Evolutionary conservation across 2,113 vertebrate species (phyloP).

Genomic region (Oxygymnocypris stewartii): DNA sequence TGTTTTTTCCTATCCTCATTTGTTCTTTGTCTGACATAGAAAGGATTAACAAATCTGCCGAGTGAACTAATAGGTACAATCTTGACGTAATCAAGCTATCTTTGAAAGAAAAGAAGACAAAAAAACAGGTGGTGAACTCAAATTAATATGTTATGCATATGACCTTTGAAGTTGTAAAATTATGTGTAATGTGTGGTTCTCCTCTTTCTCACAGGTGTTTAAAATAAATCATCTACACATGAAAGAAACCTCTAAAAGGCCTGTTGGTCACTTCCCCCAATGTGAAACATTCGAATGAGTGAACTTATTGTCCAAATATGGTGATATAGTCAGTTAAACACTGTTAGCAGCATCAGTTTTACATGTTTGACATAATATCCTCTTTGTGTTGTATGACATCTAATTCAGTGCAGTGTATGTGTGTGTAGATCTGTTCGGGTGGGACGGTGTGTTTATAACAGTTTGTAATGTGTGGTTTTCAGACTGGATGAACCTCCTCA

Average conservation of each 20-base stretch:
- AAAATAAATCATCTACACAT: constrained; percentile 21
- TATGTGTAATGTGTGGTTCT: constrained; percentile 61
- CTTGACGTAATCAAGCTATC: constrained; percentile 58
- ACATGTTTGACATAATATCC: constrained; percentile 20
- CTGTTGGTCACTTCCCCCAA: not conserved
- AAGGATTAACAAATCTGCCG: constrained; percentile 16
- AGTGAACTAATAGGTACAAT: constrained; percentile 65
- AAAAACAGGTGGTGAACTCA: constrained; percentile 70
- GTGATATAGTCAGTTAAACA: not conserved
- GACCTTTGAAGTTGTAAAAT: constrained; percentile 65
- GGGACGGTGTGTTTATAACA: not conserved
- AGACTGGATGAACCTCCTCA: not conserved
- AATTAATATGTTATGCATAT: constrained; percentile 73
- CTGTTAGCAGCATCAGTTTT: not conserved
- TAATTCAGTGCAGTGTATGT: not conserved
- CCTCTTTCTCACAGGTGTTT: constrained; percentile 65
- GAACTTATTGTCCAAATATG: constrained; percentile 4
- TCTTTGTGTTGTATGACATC: not conserved
- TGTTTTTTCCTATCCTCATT: not conserved
- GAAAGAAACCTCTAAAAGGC: not conserved
- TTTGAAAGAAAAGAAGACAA: constrained; percentile 47
- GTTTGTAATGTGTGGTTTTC: not conserved
- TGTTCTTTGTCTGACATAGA: not conserved
- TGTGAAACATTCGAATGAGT: not conserved
- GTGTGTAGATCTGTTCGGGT: not conserved